These are phyloP conservation scores for Epizoanthus scotinus DNA, from an alignment of 92 coral and sea anemone genomes.

Conservation along the genomic window DNA sequence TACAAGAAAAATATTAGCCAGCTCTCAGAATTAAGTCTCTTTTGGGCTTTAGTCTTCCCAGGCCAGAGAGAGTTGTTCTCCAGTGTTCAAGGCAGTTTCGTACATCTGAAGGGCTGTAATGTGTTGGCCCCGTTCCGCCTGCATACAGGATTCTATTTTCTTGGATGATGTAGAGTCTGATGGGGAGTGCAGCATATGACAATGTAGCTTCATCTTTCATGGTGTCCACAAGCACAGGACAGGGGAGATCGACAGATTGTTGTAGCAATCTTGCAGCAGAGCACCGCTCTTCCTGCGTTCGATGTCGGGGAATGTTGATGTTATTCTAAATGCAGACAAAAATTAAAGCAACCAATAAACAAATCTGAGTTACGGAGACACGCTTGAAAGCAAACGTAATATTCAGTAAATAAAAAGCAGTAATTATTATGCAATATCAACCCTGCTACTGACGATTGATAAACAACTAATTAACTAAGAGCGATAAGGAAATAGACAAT, in stretches of 20 bases:
- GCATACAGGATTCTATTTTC: slow-evolving; percentile 55
- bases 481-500: background rate
- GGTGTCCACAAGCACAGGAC: slow-evolving; percentile 31
- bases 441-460: background rate
- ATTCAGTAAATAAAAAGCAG: too few species aligned
- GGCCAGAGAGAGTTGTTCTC: slow-evolving; percentile 7
- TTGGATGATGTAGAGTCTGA: slow-evolving; percentile 60
- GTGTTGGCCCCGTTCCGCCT: slow-evolving; percentile 70
- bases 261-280: slow-evolving; percentile 61
- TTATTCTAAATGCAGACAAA: slow-evolving; percentile 54
- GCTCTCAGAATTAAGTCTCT: background rate
- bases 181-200: slow-evolving; percentile 69
- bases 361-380: background rate
- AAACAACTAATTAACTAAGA: slow-evolving; percentile 26
- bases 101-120: slow-evolving; percentile 62
- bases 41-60: slow-evolving; percentile 11
- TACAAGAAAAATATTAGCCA: slow-evolving; percentile 5
- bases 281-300: slow-evolving; percentile 60
- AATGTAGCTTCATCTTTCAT: slow-evolving; percentile 43
- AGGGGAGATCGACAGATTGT: slow-evolving; percentile 23
- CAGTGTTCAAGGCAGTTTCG: slow-evolving; percentile 56
- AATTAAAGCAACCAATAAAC: background rate
- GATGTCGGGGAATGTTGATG: slow-evolving; percentile 59
- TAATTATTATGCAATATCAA: background rate
- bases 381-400: background rate